These are phyloP conservation scores for Zoanthus solanderi DNA, from an alignment of 92 coral and sea anemone genomes.

Conservation along the genomic window DNA sequence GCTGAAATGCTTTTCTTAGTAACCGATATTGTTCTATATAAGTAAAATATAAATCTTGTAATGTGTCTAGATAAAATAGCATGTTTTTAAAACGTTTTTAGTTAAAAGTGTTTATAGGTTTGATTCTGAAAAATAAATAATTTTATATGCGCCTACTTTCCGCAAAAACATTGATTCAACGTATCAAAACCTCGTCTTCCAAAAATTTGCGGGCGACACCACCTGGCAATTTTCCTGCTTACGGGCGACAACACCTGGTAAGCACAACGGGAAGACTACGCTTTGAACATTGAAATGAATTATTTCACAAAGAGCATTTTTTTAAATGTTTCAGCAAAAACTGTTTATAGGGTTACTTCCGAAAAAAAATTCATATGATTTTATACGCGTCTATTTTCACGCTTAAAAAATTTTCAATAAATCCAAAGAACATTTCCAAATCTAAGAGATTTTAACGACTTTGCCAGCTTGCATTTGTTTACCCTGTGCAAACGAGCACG, in stretches of 20 bases:
- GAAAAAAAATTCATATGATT: neutral
- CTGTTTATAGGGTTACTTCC: neutral
- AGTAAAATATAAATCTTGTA: neutral
- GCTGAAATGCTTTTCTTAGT: neutral
- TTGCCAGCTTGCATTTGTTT: constrained; percentile 44
- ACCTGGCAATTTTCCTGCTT: constrained; percentile 29
- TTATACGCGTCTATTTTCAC: neutral
- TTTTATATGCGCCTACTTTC: too few species aligned
- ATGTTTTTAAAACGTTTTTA: too few species aligned
- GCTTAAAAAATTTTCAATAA: neutral
- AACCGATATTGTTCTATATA: neutral
- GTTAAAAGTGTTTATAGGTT: too few species aligned
- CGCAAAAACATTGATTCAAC: neutral
- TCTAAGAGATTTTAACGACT: neutral
- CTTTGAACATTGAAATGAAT: neutral
- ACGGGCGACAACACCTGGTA: constrained; percentile 35
- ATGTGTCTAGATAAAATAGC: too few species aligned
- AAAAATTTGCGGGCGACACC: constrained; percentile 15
- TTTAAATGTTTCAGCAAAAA: neutral
- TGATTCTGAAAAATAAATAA: too few species aligned
- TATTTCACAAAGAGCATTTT: neutral
- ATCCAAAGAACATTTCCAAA: neutral
- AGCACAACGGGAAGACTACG: constrained; percentile 22
- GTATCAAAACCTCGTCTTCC: neutral
- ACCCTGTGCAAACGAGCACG: neutral